Conservation (phyloP, 2,888 invertebrate genomes). For the Troglohyphantes excavatus region DNA sequence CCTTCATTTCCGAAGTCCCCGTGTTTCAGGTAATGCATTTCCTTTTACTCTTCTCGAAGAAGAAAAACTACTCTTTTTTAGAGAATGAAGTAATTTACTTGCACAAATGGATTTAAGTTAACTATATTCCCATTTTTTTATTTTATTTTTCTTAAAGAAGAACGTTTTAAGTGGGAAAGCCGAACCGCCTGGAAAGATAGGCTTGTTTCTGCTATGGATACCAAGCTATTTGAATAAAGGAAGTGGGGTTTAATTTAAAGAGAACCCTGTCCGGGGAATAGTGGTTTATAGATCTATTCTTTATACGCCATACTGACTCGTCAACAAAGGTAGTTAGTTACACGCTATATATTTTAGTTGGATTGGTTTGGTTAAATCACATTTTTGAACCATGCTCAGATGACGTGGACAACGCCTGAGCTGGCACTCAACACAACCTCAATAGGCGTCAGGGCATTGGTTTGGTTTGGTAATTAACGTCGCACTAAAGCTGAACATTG, state of each 20-base stretch:
- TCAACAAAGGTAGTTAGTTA: no score
- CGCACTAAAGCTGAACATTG: no score
- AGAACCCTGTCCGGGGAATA: neutral
- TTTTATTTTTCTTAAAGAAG: slow-evolving; percentile 9
- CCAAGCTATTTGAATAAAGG: neutral
- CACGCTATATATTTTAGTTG: no score
- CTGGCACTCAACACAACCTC: no score
- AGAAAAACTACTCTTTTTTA: neutral
- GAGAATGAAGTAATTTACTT: slow-evolving; percentile 52
- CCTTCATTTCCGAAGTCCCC: neutral
- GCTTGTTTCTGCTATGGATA: neutral
- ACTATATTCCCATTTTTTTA: slow-evolving; percentile 2
- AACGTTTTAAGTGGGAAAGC: neutral
- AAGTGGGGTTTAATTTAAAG: neutral
- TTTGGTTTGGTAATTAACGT: no score
- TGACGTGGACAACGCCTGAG: no score
- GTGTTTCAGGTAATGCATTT: slow-evolving; percentile 5
- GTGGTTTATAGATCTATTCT: no score
- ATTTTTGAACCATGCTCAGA: no score
- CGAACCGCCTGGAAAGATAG: neutral
- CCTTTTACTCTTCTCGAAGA: neutral
- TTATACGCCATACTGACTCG: no score
- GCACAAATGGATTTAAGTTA: slow-evolving; percentile 49
- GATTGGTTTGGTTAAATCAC: no score
- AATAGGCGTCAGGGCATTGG: no score